Percentiles rank a stretch among this genome's conserved stretches.
phyloP scores from a whole-genome alignment of 2,797 vertebrate species.

The Galago senegalensis region DNA sequence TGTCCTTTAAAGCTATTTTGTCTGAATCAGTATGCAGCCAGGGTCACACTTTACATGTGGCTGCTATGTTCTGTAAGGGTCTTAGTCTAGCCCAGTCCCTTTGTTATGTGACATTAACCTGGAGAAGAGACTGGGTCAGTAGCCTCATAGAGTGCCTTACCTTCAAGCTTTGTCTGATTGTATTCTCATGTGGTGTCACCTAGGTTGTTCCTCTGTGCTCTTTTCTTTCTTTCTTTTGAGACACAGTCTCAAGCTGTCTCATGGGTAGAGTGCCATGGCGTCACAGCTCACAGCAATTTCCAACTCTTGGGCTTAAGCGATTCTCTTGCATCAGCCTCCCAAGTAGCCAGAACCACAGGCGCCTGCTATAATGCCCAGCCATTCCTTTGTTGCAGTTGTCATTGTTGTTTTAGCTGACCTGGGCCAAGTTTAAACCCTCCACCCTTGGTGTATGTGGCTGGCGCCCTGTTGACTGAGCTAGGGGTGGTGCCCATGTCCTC shows the following conservation, averaged over 20 bases:
- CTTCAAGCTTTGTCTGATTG: not conserved
- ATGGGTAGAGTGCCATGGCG: too few species aligned
- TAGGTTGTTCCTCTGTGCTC: slow-evolving; percentile 6
- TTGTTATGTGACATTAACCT: not conserved
- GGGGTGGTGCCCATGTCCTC: not conserved
- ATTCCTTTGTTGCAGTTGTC: too few species aligned
- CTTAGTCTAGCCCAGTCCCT: not conserved
- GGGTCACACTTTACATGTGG: not conserved
- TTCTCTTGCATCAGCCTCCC: too few species aligned
- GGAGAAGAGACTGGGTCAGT: not conserved
- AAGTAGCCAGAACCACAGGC: too few species aligned
- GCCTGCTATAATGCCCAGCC: too few species aligned
- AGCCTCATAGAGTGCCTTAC: not conserved
- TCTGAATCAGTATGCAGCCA: not conserved
- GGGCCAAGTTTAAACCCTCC: too few species aligned
- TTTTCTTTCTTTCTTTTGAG: not conserved
- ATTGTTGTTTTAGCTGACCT: too few species aligned
- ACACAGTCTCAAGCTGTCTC: too few species aligned
- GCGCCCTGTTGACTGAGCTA: too few species aligned
- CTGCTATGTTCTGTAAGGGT: not conserved
- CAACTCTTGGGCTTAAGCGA: too few species aligned
- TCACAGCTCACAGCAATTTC: too few species aligned
- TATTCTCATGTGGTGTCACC: not conserved
- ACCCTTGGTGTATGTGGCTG: too few species aligned
- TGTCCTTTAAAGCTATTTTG: not conserved